These are phyloP conservation scores for Anoplophora glabripennis DNA, from an alignment of 1,140 invertebrate genomes.

Conservation along the genomic window DNA sequence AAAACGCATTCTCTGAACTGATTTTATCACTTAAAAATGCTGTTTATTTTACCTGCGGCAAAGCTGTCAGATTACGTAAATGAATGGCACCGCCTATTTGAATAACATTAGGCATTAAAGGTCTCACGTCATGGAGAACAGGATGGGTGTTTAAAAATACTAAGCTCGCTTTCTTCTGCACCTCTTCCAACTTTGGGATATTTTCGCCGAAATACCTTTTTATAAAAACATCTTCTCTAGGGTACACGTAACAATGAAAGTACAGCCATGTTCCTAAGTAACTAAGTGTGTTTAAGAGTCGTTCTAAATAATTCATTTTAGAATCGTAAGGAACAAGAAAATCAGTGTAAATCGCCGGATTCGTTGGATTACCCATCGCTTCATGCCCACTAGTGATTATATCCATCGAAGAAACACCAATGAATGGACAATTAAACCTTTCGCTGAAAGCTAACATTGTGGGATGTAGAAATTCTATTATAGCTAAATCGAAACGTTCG, in stretches of 20 bases:
- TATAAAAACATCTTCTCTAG: constrained; percentile 30
- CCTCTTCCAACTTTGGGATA: constrained; percentile 15
- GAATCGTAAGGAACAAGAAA: constrained; percentile 23
- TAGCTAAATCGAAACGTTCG: constrained; percentile 45
- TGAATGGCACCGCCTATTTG: too few species aligned
- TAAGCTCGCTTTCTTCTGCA: constrained; percentile 12
- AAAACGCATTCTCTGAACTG: neutral
- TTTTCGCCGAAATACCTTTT: constrained; percentile 40
- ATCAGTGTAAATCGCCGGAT: constrained; percentile 42
- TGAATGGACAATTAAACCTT: constrained; percentile 42
- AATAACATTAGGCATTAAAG: too few species aligned
- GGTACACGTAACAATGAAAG: constrained; percentile 19
- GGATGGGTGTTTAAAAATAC: too few species aligned
- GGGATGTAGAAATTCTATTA: constrained; percentile 38
- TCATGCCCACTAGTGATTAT: constrained; percentile 28
- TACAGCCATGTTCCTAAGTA: constrained; percentile 23
- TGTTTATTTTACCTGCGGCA: too few species aligned
- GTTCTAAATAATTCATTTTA: constrained; percentile 39
- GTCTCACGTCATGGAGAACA: too few species aligned
- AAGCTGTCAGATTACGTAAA: too few species aligned
- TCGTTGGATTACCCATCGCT: constrained; percentile 39
- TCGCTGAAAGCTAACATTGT: constrained; percentile 31
- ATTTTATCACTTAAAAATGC: too few species aligned
- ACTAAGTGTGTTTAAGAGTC: constrained; percentile 36
- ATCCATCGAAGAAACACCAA: constrained; percentile 39